These are phyloP conservation scores for Vulpes lagopus DNA, from an alignment of 2,113 vertebrate genomes.

Conservation along the genomic window DNA sequence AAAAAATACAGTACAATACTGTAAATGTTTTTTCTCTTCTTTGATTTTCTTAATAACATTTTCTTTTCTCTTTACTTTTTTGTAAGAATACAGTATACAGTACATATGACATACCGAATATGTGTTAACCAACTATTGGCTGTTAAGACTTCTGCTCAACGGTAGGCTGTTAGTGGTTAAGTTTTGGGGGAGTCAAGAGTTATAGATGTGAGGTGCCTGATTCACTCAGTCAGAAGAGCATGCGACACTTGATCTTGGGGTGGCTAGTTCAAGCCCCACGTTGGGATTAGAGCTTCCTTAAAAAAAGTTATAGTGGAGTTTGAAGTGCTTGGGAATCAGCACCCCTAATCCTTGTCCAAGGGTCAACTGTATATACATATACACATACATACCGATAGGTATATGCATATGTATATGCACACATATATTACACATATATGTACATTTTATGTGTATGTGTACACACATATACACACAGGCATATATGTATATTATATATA, in stretches of 20 bases:
- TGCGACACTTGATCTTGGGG: background rate
- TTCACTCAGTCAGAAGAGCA: background rate
- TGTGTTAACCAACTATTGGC: background rate
- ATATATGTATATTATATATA: too few species aligned
- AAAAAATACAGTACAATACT: background rate
- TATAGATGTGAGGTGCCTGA: background rate
- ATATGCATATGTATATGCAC: accelerated
- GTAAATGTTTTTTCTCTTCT: background rate
- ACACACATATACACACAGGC: too few species aligned
- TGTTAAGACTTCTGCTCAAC: background rate
- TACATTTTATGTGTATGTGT: background rate
- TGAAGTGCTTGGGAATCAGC: background rate
- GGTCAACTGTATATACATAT: too few species aligned
- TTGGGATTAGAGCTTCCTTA: background rate
- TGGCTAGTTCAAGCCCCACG: background rate
- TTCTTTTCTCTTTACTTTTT: background rate
- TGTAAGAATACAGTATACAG: background rate
- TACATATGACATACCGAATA: background rate
- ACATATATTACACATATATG: background rate
- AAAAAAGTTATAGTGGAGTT: background rate
- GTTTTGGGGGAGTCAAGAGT: background rate
- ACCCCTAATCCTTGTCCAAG: background rate
- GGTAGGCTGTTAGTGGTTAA: background rate
- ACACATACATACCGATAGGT: too few species aligned
- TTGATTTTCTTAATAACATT: background rate